phyloP scores from a whole-genome alignment of 2,888 invertebrate species.

The Aproaerema taeniolella region DNA sequence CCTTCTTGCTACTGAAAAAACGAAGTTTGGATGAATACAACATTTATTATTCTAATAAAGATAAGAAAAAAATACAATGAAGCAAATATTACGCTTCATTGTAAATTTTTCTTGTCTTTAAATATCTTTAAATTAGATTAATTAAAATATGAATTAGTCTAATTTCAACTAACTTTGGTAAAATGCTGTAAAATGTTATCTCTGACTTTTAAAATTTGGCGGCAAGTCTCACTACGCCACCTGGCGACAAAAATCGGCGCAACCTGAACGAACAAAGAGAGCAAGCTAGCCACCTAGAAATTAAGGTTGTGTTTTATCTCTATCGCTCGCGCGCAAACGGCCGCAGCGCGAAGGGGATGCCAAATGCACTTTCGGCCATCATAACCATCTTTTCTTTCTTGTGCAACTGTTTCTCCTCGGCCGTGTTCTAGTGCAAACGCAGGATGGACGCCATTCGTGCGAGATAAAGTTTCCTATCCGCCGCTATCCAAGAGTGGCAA shows the following conservation, averaged over 20 bases:
- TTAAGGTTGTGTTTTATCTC: slow-evolving; percentile 70
- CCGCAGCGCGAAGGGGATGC: slow-evolving; percentile 50
- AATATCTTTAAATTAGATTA: not conserved
- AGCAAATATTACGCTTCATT: not conserved
- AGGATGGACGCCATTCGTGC: slow-evolving; percentile 77
- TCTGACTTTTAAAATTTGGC: slow-evolving; percentile 29
- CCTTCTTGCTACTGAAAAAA: too few species aligned
- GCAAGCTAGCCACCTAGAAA: slow-evolving; percentile 65
- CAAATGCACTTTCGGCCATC: slow-evolving; percentile 64
- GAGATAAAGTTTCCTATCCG: slow-evolving; percentile 61
- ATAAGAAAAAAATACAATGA: too few species aligned
- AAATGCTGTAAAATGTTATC: too few species aligned
- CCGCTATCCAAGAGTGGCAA: slow-evolving; percentile 43
- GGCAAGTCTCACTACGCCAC: slow-evolving; percentile 36
- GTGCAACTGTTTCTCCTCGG: slow-evolving; percentile 77
- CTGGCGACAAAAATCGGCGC: slow-evolving; percentile 41
- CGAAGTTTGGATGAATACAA: too few species aligned
- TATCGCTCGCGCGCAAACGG: slow-evolving; percentile 34
- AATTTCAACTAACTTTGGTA: not conserved
- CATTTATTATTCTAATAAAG: too few species aligned
- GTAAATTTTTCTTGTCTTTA: not conserved
- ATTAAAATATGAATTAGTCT: too few species aligned
- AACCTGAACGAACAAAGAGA: slow-evolving; percentile 65
- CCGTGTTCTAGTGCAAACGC: slow-evolving; percentile 73
- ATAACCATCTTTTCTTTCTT: slow-evolving; percentile 74